phyloP scores from a whole-genome alignment of 2,888 invertebrate species.

The Mesorhabditis sp. region DNA sequence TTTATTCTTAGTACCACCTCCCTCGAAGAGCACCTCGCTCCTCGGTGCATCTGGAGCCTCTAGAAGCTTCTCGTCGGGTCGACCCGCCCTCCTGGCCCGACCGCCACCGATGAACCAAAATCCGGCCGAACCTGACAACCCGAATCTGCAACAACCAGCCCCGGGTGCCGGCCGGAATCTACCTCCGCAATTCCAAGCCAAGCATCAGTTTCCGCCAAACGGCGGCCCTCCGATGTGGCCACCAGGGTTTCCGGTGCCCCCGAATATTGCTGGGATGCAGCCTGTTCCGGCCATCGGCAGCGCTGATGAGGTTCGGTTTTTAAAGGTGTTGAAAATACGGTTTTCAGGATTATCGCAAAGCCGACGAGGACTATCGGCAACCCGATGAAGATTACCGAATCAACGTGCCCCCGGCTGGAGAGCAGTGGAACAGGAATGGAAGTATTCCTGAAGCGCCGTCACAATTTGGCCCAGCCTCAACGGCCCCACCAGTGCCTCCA shows the following conservation, averaged over 20 bases:
- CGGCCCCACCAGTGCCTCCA: no score
- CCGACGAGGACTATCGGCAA: not conserved
- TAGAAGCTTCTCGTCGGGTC: not conserved
- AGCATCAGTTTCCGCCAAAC: not conserved
- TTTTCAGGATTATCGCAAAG: not conserved
- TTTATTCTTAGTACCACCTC: not conserved
- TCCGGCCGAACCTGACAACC: not conserved
- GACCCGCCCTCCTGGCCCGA: not conserved
- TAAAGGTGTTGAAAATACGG: not conserved
- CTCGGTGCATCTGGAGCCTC: not conserved
- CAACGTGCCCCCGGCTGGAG: no score
- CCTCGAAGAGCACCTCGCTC: not conserved
- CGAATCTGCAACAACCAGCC: not conserved
- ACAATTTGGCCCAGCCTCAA: no score
- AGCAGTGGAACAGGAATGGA: no score
- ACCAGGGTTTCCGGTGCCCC: slow-evolving; percentile 1
- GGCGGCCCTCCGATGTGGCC: not conserved
- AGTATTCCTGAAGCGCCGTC: no score
- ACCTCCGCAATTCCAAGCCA: not conserved
- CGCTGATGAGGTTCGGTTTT: not conserved
- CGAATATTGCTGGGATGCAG: not conserved
- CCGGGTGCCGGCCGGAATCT: not conserved
- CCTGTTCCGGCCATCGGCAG: not conserved
- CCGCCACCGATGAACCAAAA: not conserved
- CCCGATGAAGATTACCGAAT: no score